Base-by-base conservation (phyloP, 1,140 invertebrate genomes). In the Augochlora pura region DNA sequence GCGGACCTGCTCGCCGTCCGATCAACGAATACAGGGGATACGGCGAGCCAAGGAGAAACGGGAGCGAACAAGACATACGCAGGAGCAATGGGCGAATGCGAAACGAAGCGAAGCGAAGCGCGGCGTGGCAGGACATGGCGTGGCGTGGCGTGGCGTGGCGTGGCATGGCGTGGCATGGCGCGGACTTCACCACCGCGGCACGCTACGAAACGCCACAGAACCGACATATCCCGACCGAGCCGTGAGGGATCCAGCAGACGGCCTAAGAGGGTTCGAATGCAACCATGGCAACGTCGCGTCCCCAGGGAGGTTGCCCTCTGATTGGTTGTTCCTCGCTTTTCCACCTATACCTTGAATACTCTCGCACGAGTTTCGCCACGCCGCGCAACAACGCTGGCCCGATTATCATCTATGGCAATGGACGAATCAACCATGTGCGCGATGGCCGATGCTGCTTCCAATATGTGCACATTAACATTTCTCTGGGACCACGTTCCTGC, bases 201-300 rank as follows among this genome's bases (percentile, higher is more conserved):
- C 76, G 81, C 81, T 80, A 70, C 72, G 79, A 78, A 77, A 82
- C 81, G 80, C 70, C 83, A 85, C 83, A 71, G 82, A 80, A 68
- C 81, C 81, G 85, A 84, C 83, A 82, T 89, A 88, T 71, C 67
- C 76, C 46, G 62, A 57, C 73, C 73, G 57, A 77, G 75, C 75
- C 87, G 83, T 85, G 90, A 92, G 88, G 91, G 87, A 91, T 90
- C 87, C 88, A 80, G 87, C 82, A 86, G 85, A 89, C 92, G 88
- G 91, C 90, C 91, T 92, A 92, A 91, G 92, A 92, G 90, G 89
- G 90, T 90, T 92, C 89, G 91, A 88, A 91, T 89, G 92, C 89
- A 92, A 92, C 92, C 91, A 93, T 93, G 91, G 92, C 91, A 93
- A 93, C 92, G 87, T 89, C 83, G 90, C 88, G 88, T 93, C 92